Evolutionary conservation across 2,888 invertebrate genomes (phyloP).

Genomic region (Axea sp.): DNA sequence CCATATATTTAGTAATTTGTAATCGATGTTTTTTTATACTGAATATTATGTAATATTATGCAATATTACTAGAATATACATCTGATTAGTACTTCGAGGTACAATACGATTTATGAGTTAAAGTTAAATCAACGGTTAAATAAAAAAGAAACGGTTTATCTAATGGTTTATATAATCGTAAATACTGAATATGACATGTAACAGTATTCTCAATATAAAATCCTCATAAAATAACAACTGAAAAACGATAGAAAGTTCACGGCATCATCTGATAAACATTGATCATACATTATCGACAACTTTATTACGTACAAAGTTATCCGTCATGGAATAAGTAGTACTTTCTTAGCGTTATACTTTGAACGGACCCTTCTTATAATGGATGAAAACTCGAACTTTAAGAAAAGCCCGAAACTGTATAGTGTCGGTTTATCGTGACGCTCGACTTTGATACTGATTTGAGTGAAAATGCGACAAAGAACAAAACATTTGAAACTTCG

Average conservation of each 20-base stretch:
- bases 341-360: neutral
- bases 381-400: conserved; percentile 15
- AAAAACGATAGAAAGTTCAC: conserved; percentile 4
- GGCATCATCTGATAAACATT: conserved; percentile 2
- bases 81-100: too few species aligned
- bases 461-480: conserved; percentile 25
- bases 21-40: too few species aligned
- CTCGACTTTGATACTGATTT: conserved; percentile 25
- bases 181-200: neutral
- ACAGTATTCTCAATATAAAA: neutral
- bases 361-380: conserved; percentile 1
- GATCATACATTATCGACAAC: conserved; percentile 7
- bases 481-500: conserved; percentile 17
- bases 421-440: conserved; percentile 7
- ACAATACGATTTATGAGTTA: too few species aligned
- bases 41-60: too few species aligned
- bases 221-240: neutral
- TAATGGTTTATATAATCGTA: neutral
- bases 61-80: too few species aligned
- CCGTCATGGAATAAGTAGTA: neutral
- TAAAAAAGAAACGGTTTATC: too few species aligned
- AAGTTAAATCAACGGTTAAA: too few species aligned
- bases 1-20: too few species aligned
- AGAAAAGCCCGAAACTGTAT: conserved; percentile 1
- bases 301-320: conserved; percentile 3